A percentile compares a stretch with the other conserved stretches of the same genome.
These are phyloP conservation scores for Eulemur mongoz DNA, from an alignment of 2,797 vertebrate species.

Conservation along the genomic window DNA sequence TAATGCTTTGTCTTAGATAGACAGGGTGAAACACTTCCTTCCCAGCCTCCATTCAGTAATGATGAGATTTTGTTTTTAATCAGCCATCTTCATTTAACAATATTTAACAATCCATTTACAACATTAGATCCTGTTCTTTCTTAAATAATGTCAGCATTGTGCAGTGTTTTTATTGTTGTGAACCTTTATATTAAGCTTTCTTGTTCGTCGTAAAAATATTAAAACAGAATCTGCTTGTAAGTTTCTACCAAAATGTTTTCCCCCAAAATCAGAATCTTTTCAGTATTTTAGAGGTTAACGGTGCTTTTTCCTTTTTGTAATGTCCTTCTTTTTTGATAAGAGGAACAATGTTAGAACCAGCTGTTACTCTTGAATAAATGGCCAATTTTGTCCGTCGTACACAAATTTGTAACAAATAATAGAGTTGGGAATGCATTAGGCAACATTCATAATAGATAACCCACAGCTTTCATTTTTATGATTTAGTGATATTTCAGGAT, in stretches of 20 bases:
- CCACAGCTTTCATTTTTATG: conserved; percentile 89
- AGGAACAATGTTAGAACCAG: conserved; percentile 85
- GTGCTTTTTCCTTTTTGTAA: conserved; percentile 78
- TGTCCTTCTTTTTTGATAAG: conserved; percentile 81
- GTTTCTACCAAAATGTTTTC: conserved; percentile 46
- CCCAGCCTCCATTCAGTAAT: conserved; percentile 24
- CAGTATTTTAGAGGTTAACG: conserved; percentile 87
- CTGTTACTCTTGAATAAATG: conserved; percentile 89
- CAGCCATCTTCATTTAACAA: conserved; percentile 75
- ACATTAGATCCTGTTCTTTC: conserved; percentile 65
- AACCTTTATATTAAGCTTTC: conserved; percentile 18
- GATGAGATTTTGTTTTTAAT: conserved; percentile 69
- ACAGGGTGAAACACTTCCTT: conserved; percentile 62
- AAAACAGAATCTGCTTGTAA: conserved; percentile 29
- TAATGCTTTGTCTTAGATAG: conserved; percentile 59
- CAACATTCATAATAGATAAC: conserved; percentile 90
- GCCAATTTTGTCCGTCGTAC: conserved; percentile 88
- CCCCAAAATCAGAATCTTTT: conserved; percentile 72
- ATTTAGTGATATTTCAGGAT: conserved; percentile 91
- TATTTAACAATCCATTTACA: conserved; percentile 42
- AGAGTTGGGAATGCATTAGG: conserved; percentile 87
- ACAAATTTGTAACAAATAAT: conserved; percentile 90
- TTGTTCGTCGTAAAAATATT: conserved; percentile 42
- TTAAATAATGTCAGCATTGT: conserved; percentile 57
- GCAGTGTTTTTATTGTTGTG: neutral